These are phyloP conservation scores for Leptarthrus brevirostris DNA, from an alignment of 2,888 invertebrate genomes.

Conservation along the genomic window DNA sequence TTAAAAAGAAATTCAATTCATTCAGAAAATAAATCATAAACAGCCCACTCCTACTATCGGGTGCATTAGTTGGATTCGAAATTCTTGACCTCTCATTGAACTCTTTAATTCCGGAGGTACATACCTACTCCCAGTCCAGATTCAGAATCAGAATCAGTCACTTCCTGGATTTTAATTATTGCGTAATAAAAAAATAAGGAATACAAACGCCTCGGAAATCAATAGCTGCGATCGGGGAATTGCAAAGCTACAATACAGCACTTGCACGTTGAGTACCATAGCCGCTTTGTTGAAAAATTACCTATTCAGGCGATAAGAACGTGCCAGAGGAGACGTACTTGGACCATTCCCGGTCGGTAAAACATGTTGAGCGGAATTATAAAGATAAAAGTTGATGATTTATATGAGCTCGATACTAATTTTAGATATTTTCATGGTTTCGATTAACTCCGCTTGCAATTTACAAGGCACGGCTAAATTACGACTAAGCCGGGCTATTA, in stretches of 20 bases:
- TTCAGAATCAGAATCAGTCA: too few relatives aligned
- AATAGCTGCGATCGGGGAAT: background rate
- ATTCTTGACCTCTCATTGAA: too few relatives aligned
- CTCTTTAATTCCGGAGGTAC: too few relatives aligned
- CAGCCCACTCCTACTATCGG: too few relatives aligned
- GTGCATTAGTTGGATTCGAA: too few relatives aligned
- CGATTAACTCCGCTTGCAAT: slow-evolving; percentile 16
- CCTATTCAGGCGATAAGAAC: slow-evolving; percentile 16
- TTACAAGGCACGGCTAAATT: slow-evolving; percentile 1
- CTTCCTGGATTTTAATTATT: slow-evolving; percentile 3
- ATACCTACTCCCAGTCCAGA: too few relatives aligned
- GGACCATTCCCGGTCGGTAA: background rate
- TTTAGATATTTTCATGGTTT: slow-evolving; percentile 34
- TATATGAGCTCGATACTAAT: slow-evolving; percentile 38
- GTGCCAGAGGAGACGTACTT: background rate
- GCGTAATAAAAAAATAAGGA: background rate
- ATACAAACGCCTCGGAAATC: background rate
- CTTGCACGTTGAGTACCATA: too few relatives aligned
- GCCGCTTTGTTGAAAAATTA: background rate
- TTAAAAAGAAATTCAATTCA: too few relatives aligned
- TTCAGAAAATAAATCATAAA: too few relatives aligned
- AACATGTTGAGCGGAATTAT: slow-evolving; percentile 40
- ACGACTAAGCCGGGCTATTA: background rate
- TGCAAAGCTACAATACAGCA: background rate
- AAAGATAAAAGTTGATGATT: slow-evolving; percentile 32